A percentile compares a stretch with the other conserved stretches of the same genome.
Evolutionary conservation across 2,797 vertebrate genomes (phyloP).

Genomic region (Microctenopoma steveboyesi): DNA sequence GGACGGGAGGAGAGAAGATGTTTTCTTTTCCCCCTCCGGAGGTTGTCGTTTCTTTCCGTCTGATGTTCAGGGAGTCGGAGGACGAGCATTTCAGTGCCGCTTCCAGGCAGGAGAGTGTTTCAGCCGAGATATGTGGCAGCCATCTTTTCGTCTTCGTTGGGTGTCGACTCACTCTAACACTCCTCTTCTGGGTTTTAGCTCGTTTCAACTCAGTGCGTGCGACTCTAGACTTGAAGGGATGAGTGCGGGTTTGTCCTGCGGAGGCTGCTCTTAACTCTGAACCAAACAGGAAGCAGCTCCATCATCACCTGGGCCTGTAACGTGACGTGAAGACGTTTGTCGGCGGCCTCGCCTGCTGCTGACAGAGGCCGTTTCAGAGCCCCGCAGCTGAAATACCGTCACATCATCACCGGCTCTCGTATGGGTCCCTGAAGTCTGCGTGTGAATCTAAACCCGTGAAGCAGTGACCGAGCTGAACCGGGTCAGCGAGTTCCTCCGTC

Average conservation of each 20-base stretch:
- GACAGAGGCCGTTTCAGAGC: conserved; percentile 57
- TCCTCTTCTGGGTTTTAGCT: too few species aligned
- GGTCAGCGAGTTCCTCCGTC: conserved; percentile 29
- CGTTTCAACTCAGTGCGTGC: too few species aligned
- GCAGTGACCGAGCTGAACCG: not conserved
- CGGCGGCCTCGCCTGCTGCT: conserved; percentile 39
- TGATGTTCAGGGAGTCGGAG: conserved; percentile 54
- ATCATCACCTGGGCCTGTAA: conserved; percentile 67
- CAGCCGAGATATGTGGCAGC: conserved; percentile 56
- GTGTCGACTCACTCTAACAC: too few species aligned
- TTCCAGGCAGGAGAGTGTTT: conserved; percentile 62
- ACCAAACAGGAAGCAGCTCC: conserved; percentile 58
- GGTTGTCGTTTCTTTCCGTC: conserved; percentile 48
- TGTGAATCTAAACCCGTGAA: not conserved
- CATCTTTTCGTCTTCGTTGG: conserved; percentile 41
- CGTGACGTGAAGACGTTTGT: conserved; percentile 62
- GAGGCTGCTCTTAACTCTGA: conserved; percentile 13
- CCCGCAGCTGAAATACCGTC: conserved; percentile 52
- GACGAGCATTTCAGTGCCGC: conserved; percentile 54
- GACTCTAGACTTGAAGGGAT: too few species aligned
- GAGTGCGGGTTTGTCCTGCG: too few species aligned
- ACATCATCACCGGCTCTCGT: not conserved
- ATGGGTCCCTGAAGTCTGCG: not conserved
- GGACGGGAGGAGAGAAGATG: conserved; percentile 41
- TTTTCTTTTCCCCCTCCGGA: conserved; percentile 41